phyloP scores from a whole-genome alignment of 2,113 vertebrate species.

The Scortum barcoo region DNA sequence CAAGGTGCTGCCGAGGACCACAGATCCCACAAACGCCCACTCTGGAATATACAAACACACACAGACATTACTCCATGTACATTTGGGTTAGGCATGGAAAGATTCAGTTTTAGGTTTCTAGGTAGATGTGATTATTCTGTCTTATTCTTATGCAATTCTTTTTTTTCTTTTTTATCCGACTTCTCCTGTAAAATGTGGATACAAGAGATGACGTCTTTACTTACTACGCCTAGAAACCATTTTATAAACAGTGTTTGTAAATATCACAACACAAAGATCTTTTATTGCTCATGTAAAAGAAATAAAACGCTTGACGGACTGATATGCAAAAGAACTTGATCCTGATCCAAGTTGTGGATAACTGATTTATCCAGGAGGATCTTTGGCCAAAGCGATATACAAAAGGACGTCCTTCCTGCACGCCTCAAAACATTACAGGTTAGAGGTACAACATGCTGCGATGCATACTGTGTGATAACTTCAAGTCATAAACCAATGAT shows the following conservation, averaged over 20 bases:
- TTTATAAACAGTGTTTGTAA: not conserved
- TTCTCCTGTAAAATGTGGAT: not conserved
- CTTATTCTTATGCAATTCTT: not conserved
- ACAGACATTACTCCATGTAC: not conserved
- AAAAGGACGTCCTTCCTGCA: not conserved
- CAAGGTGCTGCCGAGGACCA: constrained; percentile 89
- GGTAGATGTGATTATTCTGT: not conserved
- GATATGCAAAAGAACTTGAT: too few relatives aligned
- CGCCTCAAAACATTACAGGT: not conserved
- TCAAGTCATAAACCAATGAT: too few relatives aligned
- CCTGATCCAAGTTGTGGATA: too few relatives aligned
- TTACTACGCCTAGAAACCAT: not conserved
- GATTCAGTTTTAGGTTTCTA: not conserved
- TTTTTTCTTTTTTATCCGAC: not conserved
- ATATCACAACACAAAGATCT: not conserved
- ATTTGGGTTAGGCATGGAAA: not conserved
- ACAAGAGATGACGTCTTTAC: not conserved
- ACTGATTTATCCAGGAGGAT: too few relatives aligned
- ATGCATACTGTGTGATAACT: too few relatives aligned
- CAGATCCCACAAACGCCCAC: constrained; percentile 95
- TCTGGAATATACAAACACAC: constrained; percentile 83
- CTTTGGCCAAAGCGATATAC: too few relatives aligned
- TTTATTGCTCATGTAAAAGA: not conserved
- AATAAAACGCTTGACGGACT: not conserved
- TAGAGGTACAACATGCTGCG: not conserved